phyloP scores from a whole-genome alignment of 1,140 invertebrate genomes.

The Scylla paramamosain region DNA sequence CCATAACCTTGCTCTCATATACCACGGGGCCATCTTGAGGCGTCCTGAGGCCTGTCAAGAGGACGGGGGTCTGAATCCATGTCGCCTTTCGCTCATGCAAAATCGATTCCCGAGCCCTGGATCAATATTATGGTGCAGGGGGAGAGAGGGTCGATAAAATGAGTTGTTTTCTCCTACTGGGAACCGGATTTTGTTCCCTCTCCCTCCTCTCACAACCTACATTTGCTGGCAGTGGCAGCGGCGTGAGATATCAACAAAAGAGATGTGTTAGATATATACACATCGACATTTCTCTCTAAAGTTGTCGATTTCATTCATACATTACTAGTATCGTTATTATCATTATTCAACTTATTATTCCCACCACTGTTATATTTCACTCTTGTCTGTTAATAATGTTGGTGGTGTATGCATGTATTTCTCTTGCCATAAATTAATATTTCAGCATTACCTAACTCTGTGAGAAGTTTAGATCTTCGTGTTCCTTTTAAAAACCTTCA shows the following conservation, averaged over 20 bases:
- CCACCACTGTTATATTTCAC: background rate
- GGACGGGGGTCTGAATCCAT: no score
- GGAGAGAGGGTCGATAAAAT: slow-evolving; percentile 48
- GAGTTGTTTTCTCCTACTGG: slow-evolving; percentile 33
- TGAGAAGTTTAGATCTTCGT: no score
- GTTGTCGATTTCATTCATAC: background rate
- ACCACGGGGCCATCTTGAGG: background rate
- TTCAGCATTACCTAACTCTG: background rate
- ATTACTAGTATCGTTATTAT: background rate
- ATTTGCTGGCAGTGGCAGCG: background rate
- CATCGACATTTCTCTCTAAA: background rate
- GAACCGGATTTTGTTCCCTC: slow-evolving; percentile 40
- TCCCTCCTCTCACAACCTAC: slow-evolving; percentile 17
- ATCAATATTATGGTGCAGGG: slow-evolving; percentile 45
- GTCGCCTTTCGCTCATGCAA: background rate
- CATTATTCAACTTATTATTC: background rate
- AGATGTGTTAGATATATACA: no score
- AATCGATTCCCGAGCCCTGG: slow-evolving; percentile 35
- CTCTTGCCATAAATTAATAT: background rate
- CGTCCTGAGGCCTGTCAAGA: background rate
- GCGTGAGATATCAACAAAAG: no score
- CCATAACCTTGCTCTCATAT: background rate
- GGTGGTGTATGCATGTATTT: background rate
- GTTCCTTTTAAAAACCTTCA: no score
- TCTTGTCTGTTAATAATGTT: no score